phyloP scores from a whole-genome alignment of 2,797 vertebrate species.

The Tarsius wallacei region DNA sequence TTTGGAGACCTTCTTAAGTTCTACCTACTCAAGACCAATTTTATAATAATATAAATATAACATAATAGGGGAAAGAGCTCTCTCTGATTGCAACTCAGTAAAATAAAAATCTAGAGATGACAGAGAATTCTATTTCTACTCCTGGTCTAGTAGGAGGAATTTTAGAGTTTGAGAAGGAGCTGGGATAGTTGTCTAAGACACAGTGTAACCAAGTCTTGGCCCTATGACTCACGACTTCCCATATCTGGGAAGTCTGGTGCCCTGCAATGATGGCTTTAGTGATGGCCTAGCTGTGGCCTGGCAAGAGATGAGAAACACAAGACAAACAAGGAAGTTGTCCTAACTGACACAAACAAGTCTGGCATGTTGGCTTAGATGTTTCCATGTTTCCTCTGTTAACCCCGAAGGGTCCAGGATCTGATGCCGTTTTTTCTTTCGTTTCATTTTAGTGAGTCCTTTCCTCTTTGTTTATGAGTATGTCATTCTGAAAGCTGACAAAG shows the following conservation, averaged over 20 bases:
- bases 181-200: conserved; percentile 73
- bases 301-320: conserved; percentile 77
- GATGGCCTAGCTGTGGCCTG: conserved; percentile 73
- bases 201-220: conserved; percentile 55
- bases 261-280: conserved; percentile 59
- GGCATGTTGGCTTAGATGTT: conserved; percentile 81
- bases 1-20: conserved; percentile 59
- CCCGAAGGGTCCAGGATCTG: conserved; percentile 76
- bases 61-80: background rate
- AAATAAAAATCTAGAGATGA: conserved; percentile 73
- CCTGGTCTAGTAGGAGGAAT: conserved; percentile 71
- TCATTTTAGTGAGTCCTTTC: conserved; percentile 80
- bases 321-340: conserved; percentile 72
- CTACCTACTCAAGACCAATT: conserved; percentile 4
- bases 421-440: conserved; percentile 82
- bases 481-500: conserved; percentile 88
- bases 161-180: conserved; percentile 74
- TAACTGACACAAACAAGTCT: conserved; percentile 67
- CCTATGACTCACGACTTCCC: conserved; percentile 74
- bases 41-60: conserved; percentile 58
- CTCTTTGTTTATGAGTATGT: conserved; percentile 83
- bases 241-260: conserved; percentile 33
- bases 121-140: conserved; percentile 68
- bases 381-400: conserved; percentile 80
- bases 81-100: conserved; percentile 25